phyloP scores from a whole-genome alignment of 2,888 invertebrate genomes.

The Elysia crispata region DNA sequence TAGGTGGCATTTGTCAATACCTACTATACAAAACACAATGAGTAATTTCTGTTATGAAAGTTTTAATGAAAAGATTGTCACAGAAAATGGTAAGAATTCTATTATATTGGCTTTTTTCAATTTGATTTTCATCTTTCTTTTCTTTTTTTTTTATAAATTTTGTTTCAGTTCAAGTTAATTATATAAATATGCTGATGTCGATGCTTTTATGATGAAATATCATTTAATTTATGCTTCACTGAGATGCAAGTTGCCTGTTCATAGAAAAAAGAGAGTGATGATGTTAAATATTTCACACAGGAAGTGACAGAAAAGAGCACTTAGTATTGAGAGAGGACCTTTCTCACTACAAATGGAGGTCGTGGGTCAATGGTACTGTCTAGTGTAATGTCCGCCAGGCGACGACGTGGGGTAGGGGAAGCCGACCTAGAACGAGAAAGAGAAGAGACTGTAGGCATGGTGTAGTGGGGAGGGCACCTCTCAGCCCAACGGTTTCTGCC shows the following conservation, averaged over 20 bases:
- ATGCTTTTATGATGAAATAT: too few relatives aligned
- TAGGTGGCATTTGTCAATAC: too few relatives aligned
- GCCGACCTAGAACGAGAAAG: slow-evolving; percentile 73
- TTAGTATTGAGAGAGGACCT: slow-evolving; percentile 54
- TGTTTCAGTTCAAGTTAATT: too few relatives aligned
- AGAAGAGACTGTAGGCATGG: slow-evolving; percentile 66
- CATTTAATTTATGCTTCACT: too few relatives aligned
- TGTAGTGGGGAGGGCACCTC: slow-evolving; percentile 52
- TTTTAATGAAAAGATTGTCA: too few relatives aligned
- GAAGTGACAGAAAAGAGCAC: not conserved
- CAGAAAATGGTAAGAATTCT: too few relatives aligned
- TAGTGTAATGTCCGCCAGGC: slow-evolving; percentile 58
- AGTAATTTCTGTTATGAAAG: too few relatives aligned
- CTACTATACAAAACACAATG: too few relatives aligned
- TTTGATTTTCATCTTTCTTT: too few relatives aligned
- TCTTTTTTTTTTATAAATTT: too few relatives aligned
- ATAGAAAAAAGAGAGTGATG: not conserved
- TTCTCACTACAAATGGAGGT: slow-evolving; percentile 71
- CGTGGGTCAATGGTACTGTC: slow-evolving; percentile 54
- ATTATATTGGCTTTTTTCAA: too few relatives aligned
- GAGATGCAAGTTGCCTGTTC: not conserved
- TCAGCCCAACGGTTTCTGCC: not conserved
- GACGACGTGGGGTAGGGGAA: slow-evolving; percentile 61
- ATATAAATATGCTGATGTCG: too few relatives aligned
- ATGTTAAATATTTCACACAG: not conserved